Base-by-base conservation (phyloP, 2,797 vertebrate species). In the Podarcis siculus region DNA sequence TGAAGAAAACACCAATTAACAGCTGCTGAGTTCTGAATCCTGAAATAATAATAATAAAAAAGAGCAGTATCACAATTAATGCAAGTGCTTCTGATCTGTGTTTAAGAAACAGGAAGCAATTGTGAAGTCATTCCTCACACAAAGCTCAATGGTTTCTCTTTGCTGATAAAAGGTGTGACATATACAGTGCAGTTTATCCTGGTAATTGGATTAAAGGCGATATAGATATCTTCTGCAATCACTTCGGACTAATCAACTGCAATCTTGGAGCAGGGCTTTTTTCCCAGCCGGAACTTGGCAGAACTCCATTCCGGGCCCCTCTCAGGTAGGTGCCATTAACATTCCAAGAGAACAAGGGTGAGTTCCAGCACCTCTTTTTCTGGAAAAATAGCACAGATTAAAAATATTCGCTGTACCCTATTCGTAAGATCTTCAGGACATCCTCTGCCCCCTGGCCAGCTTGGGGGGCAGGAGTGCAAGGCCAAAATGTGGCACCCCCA, bases 1-100 rank as follows among this genome's bases (percentile, higher is more conserved):
- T 92, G 72, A 90, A 85, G 79, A 88, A 88, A 85, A 82, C 82
- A 76, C 86, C 85, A 85, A 82, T 90, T 90, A 90, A 76, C 86
- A 86, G 85, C 79, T 92, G 88, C 81, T 89, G 69, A 80, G 39
- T 85, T 82, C 86, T 80, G 85, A 93, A 93, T 90, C 42, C 23
- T 87, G 82, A 90, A 93, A 94, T 85, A 13, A 82, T 55, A 55
- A 27, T 42, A 76, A 37, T 7, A 19, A 35, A 75, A 72, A 42
- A 67, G 55, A 78, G 19, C 0, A 61, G 4, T 83, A 77, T 82
- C 4, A 81, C 75, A 89, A 90, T 91, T 91, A 84, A 39, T 72
- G 73, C 35, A 69, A 39, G 58, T 4, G 66, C 67, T 23, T 83
- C 32, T 32, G 37, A 89, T 84, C 71, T 35, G 30, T 0, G 6